A percentile compares a stretch with the other conserved stretches of the same genome.
Conservation (phyloP, 2,113 vertebrate species). For the Ivindomyrus marchei region DNA sequence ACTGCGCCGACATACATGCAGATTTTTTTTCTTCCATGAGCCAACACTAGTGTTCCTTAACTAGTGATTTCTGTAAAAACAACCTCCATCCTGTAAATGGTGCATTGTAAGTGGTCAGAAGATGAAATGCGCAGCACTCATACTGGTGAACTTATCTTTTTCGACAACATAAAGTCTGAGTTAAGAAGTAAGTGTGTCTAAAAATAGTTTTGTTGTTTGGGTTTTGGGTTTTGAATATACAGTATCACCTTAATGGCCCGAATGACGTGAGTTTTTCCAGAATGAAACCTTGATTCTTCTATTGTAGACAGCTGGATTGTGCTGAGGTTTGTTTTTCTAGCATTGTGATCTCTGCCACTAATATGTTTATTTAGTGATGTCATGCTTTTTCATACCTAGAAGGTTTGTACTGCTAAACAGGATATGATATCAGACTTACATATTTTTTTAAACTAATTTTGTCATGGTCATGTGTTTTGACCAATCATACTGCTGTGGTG, state of each 20-base stretch:
- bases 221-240: background rate
- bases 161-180: background rate
- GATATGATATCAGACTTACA: background rate
- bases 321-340: background rate
- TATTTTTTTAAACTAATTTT: background rate
- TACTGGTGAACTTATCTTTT: background rate
- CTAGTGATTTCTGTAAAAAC: background rate
- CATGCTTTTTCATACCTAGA: background rate
- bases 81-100: background rate
- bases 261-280: background rate
- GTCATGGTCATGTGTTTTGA: background rate
- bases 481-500: background rate
- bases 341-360: background rate
- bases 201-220: background rate
- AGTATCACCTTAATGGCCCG: background rate
- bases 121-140: background rate
- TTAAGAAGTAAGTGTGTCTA: background rate
- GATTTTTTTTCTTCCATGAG: background rate
- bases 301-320: background rate
- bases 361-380: background rate
- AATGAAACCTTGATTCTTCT: background rate
- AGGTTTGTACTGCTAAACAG: background rate
- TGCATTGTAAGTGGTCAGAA: background rate
- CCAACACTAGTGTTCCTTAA: background rate
- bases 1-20: background rate